Evolutionary conservation across 64 coral and sea anemone genomes (phyloP), one percentile per base, ranked within the genome.

Genomic region (Montipora sp.): DNA sequence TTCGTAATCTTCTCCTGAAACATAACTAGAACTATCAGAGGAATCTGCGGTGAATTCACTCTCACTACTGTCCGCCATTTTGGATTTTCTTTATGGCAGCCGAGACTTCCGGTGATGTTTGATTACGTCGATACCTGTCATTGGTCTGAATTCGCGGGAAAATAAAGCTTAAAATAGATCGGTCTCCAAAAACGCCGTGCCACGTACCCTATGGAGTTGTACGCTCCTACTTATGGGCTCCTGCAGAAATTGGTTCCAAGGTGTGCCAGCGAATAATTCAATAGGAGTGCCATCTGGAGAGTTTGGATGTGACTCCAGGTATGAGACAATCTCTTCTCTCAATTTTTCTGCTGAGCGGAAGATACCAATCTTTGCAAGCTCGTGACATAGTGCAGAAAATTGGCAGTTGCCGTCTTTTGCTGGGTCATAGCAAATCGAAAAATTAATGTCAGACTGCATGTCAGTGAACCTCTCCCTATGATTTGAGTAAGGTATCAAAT

Each of bases 351-450:
- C 10, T 7, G 45, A 75, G 19, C 84, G 46, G 75, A 74, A 87
- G 47, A 87, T 16, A 7, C 84, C 68, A 22, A 22, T 48, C 4
- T 16, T 75, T 18, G 50, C 49, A 51, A 88, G 59, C 59, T 58
- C 58, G 70, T 75, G 76, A 55, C 86, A 76, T 36, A 36, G 36
- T 36, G 36, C 36, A 36, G 12, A 78, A 65, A 89, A 89, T 53
- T 90, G 75, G 69, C 88, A 90, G 55, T 91, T 91, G 5, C 88
- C n/a, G 78, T 90, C 88, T 80, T 80, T 80, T 36, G 18, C 3
- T 51, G 89, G 89, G 51, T 91, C 76, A 72, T 70, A 91, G n/a
- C 48, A 77, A 50, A 89, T 89, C 45, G 27, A 55, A 75, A 59
- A 75, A 75, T 78, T 51, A 59, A 50, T 47, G 23, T 19, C 50